A percentile compares a stretch with the other conserved stretches of the same genome.
Evolutionary conservation across 1,140 invertebrate species (phyloP).

Genomic region (Pseudachorutes palmiensis): DNA sequence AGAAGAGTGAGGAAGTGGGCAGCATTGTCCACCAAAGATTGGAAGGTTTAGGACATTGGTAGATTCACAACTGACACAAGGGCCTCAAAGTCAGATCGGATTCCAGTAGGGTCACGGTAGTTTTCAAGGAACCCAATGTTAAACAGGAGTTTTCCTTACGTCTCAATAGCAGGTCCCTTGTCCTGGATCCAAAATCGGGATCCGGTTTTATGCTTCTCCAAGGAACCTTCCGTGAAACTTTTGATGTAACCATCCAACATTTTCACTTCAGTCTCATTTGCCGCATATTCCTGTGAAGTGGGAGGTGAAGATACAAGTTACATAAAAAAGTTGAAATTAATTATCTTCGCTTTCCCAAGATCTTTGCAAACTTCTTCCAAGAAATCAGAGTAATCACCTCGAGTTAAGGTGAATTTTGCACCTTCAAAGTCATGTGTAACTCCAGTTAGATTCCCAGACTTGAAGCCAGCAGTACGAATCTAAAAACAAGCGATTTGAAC

Average conservation of each 20-base stretch:
- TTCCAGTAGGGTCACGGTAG: slow-evolving; percentile 85
- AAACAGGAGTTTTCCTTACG: too few relatives aligned
- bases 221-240: slow-evolving; percentile 73
- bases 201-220: slow-evolving; percentile 83
- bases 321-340: not conserved
- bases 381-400: slow-evolving; percentile 77
- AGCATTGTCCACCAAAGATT: slow-evolving; percentile 67
- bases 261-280: slow-evolving; percentile 68
- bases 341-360: slow-evolving; percentile 59
- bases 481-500: slow-evolving; percentile 49
- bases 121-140: slow-evolving; percentile 93
- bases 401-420: slow-evolving; percentile 61
- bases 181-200: slow-evolving; percentile 85
- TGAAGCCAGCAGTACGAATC: slow-evolving; percentile 63
- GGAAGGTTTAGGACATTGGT: slow-evolving; percentile 85
- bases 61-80: slow-evolving; percentile 95
- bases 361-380: slow-evolving; percentile 60
- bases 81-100: slow-evolving; percentile 91
- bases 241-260: slow-evolving; percentile 82
- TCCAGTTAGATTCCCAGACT: slow-evolving; percentile 48
- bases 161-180: slow-evolving; percentile 83
- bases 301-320: not conserved
- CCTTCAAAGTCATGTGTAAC: slow-evolving; percentile 59
- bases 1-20: slow-evolving; percentile 67
- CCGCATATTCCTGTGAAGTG: slow-evolving; percentile 52